These are phyloP conservation scores for Erannis defoliaria DNA, from an alignment of 2,888 invertebrate genomes.

Conservation along the genomic window DNA sequence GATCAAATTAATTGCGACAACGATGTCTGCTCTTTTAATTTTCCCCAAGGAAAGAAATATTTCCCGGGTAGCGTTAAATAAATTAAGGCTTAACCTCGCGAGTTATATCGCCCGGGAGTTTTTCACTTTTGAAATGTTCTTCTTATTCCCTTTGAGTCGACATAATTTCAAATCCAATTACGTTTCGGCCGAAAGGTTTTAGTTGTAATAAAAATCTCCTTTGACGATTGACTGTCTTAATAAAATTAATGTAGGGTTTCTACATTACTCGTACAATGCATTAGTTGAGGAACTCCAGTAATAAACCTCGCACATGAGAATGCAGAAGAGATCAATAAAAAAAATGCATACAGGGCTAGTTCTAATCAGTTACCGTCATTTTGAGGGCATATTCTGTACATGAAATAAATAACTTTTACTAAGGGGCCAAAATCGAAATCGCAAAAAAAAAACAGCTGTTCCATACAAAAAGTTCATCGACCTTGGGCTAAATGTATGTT, in stretches of 20 bases:
- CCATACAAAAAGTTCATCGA: too few relatives aligned
- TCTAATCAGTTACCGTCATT: too few relatives aligned
- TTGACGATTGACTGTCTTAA: conserved; percentile 17
- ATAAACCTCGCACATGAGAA: too few relatives aligned
- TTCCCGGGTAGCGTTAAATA: conserved; percentile 53
- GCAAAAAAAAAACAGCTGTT: too few relatives aligned
- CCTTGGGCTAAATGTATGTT: too few relatives aligned
- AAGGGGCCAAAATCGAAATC: too few relatives aligned
- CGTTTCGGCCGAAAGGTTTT: conserved; percentile 26
- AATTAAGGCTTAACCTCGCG: conserved; percentile 54
- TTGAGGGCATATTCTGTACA: too few relatives aligned
- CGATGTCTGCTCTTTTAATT: conserved; percentile 52
- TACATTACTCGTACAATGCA: too few relatives aligned
- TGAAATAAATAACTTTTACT: too few relatives aligned
- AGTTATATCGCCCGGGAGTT: conserved; percentile 41
- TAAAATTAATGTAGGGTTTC: conserved; percentile 2
- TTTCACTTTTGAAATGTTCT: conserved; percentile 44
- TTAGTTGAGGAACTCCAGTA: too few relatives aligned
- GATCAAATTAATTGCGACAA: conserved; percentile 60
- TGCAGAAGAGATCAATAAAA: too few relatives aligned
- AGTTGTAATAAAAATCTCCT: conserved; percentile 19
- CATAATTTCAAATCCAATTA: conserved; percentile 48
- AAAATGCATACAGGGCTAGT: too few relatives aligned
- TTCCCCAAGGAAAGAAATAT: conserved; percentile 47
- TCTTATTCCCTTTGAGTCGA: conserved; percentile 44